phyloP scores from a whole-genome alignment of 1,140 invertebrate species.

The Epicauta chinensis region DNA sequence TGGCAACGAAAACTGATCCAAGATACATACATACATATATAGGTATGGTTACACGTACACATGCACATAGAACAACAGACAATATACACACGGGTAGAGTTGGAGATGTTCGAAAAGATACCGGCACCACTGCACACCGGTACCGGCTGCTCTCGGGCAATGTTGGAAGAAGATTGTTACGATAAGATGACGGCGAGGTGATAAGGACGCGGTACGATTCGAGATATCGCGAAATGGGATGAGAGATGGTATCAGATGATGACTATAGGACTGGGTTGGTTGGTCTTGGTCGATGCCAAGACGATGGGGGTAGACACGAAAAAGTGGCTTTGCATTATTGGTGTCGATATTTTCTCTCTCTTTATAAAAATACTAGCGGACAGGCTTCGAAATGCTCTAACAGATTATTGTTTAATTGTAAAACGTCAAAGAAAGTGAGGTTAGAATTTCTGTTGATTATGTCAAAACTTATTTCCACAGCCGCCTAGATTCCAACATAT shows the following conservation, averaged over 20 bases:
- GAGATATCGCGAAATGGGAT: slow-evolving; percentile 29
- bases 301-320: too few relatives aligned
- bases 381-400: too few relatives aligned
- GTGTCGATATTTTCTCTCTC: too few relatives aligned
- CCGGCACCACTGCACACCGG: slow-evolving; percentile 13
- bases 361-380: too few relatives aligned
- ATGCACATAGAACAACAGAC: slow-evolving; percentile 12
- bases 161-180: slow-evolving; percentile 20
- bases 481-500: too few relatives aligned
- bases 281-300: too few relatives aligned
- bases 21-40: background rate
- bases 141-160: slow-evolving; percentile 14
- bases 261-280: slow-evolving; percentile 18
- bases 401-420: too few relatives aligned
- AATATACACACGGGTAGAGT: slow-evolving; percentile 11
- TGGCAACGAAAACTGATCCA: slow-evolving; percentile 12
- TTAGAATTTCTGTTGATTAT: too few relatives aligned
- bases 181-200: slow-evolving; percentile 22
- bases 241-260: slow-evolving; percentile 23
- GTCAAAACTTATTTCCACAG: too few relatives aligned
- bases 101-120: slow-evolving; percentile 7
- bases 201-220: slow-evolving; percentile 22
- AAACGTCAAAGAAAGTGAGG: too few relatives aligned
- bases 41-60: too few relatives aligned
- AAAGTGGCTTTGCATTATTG: too few relatives aligned